Conservation (phyloP, 2,888 invertebrate species). For the Epistrophella euchroma region DNA sequence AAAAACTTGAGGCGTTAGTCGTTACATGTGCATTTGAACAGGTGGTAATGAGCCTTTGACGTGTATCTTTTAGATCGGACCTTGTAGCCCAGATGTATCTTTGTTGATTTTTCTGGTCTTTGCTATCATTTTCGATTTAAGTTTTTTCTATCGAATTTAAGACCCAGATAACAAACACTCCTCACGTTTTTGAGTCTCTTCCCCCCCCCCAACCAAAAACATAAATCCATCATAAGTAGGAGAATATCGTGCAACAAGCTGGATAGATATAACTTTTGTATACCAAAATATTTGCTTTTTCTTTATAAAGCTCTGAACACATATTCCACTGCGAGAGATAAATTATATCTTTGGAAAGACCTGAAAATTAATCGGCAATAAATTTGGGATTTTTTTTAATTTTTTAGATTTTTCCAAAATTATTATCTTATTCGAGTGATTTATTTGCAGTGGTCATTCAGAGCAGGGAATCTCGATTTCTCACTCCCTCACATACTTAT, state of each 20-base stretch:
- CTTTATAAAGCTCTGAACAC: constrained; percentile 27
- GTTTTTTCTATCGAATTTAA: constrained; percentile 18
- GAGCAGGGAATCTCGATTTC: constrained; percentile 3
- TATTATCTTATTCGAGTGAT: constrained; percentile 67
- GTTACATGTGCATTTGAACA: constrained; percentile 34
- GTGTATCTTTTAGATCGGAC: constrained; percentile 31
- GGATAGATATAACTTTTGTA: constrained; percentile 16
- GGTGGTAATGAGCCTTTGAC: constrained; percentile 46
- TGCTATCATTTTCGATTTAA: constrained; percentile 19
- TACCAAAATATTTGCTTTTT: background rate
- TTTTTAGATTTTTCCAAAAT: constrained; percentile 40
- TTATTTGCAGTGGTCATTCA: constrained; percentile 47
- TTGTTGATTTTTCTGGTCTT: constrained; percentile 34
- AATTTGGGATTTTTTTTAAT: constrained; percentile 29
- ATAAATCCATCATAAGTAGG: constrained; percentile 34
- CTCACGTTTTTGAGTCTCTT: constrained; percentile 17
- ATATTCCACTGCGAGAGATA: constrained; percentile 49
- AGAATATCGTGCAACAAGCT: constrained; percentile 12
- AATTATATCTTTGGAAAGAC: constrained; percentile 42
- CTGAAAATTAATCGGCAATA: constrained; percentile 60
- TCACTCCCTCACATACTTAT: constrained; percentile 1
- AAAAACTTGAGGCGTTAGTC: constrained; percentile 7
- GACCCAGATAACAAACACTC: constrained; percentile 11
- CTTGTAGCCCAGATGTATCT: constrained; percentile 16
- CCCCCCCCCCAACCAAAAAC: background rate